These are phyloP conservation scores for Sturnira hondurensis DNA, from an alignment of 2,113 vertebrate genomes.

Conservation along the genomic window DNA sequence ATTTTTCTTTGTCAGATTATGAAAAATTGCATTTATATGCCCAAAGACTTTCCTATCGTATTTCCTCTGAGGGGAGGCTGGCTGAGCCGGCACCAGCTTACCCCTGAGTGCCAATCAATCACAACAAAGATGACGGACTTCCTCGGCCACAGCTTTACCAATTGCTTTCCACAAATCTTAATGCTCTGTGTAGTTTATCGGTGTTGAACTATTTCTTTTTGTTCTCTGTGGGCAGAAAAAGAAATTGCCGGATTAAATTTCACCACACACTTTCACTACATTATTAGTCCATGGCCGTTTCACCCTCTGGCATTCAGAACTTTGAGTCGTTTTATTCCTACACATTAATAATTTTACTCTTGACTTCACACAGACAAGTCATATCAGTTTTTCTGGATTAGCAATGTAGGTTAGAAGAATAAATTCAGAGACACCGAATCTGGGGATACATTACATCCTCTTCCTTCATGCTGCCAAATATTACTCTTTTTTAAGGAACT, in stretches of 20 bases:
- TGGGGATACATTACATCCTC: background rate
- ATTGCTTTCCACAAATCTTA: background rate
- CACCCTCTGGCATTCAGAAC: background rate
- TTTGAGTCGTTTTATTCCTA: background rate
- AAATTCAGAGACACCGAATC: constrained; percentile 1
- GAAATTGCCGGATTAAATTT: constrained; percentile 19
- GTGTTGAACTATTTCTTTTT: background rate
- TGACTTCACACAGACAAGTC: background rate
- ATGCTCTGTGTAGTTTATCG: background rate
- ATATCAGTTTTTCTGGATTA: background rate
- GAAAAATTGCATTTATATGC: background rate
- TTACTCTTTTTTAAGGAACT: constrained; percentile 21
- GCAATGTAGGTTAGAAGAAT: constrained; percentile 8
- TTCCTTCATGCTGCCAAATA: background rate
- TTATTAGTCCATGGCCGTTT: background rate
- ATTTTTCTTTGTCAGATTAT: background rate
- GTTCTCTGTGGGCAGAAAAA: background rate
- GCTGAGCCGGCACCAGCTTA: rapidly evolving
- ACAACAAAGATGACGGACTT: background rate
- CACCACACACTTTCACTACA: background rate
- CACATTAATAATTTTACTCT: constrained; percentile 22
- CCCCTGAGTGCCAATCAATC: rapidly evolving
- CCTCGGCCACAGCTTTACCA: background rate
- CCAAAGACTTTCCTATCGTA: background rate
- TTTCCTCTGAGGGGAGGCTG: background rate